Percentiles rank a stretch among this genome's conserved stretches.
phyloP scores from a whole-genome alignment of 2,797 vertebrate species.

The Gouania willdenowi region DNA sequence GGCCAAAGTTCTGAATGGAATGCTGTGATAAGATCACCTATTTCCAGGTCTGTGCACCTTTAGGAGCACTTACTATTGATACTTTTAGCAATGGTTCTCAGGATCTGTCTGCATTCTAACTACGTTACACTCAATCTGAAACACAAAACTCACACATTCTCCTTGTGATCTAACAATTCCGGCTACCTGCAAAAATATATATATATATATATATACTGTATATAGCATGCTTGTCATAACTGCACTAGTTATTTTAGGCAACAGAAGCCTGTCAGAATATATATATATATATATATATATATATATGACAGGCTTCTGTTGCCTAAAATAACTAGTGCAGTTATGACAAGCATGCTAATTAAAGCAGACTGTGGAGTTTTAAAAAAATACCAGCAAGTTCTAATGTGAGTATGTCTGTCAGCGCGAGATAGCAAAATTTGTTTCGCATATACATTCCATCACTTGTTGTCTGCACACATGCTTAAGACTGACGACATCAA shows the following conservation, averaged over 20 bases:
- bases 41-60: conserved; percentile 13
- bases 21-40: conserved; percentile 13
- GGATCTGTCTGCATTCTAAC: conserved; percentile 8
- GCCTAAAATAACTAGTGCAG: conserved; percentile 28
- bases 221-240: conserved; percentile 20
- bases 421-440: neutral
- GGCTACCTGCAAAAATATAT: conserved; percentile 26
- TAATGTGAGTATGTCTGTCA: neutral
- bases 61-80: conserved; percentile 26
- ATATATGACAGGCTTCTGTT: conserved; percentile 13
- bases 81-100: conserved; percentile 8
- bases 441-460: conserved; percentile 7
- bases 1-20: conserved; percentile 28
- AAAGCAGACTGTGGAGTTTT: conserved; percentile 15
- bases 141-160: conserved; percentile 11
- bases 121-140: conserved; percentile 5
- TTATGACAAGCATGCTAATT: conserved; percentile 20
- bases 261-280: conserved; percentile 20
- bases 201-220: too few relatives aligned
- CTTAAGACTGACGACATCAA: conserved; percentile 5
- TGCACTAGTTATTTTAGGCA: conserved; percentile 27
- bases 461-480: conserved; percentile 2
- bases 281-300: neutral
- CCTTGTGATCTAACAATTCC: conserved; percentile 41
- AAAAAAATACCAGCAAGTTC: conserved; percentile 16